Conservation (phyloP, 2,113 vertebrate genomes). For the Puma concolor region DNA sequence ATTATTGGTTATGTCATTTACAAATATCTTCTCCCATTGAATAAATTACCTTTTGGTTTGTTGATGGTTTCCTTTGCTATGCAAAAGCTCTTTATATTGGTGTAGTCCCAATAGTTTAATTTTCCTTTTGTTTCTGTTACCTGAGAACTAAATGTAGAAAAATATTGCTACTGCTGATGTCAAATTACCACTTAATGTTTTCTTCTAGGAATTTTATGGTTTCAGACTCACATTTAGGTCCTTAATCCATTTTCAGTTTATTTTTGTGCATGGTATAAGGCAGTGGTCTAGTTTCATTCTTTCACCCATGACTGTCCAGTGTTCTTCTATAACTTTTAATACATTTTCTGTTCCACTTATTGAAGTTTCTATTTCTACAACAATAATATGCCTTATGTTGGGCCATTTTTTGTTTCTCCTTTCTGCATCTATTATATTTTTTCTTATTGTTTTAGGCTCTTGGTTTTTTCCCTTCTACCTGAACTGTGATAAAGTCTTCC, state of each 20-base stretch:
- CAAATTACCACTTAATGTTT: not conserved
- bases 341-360: not conserved
- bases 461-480: not conserved
- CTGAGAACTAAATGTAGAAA: not conserved
- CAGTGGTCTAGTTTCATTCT: not conserved
- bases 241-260: not conserved
- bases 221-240: not conserved
- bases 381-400: not conserved
- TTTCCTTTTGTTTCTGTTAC: not conserved
- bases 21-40: not conserved
- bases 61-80: not conserved
- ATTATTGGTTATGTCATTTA: not conserved
- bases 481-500: not conserved
- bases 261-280: not conserved
- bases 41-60: not conserved
- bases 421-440: not conserved
- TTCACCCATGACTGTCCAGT: not conserved
- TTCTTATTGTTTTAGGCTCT: not conserved
- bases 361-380: constrained; percentile 40
- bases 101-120: not conserved
- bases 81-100: not conserved
- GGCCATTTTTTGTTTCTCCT: not conserved
- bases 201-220: not conserved
- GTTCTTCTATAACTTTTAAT: not conserved
- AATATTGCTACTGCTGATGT: not conserved